Conservation (phyloP, 2,888 invertebrate species). For the Raillietiella orientalis region DNA sequence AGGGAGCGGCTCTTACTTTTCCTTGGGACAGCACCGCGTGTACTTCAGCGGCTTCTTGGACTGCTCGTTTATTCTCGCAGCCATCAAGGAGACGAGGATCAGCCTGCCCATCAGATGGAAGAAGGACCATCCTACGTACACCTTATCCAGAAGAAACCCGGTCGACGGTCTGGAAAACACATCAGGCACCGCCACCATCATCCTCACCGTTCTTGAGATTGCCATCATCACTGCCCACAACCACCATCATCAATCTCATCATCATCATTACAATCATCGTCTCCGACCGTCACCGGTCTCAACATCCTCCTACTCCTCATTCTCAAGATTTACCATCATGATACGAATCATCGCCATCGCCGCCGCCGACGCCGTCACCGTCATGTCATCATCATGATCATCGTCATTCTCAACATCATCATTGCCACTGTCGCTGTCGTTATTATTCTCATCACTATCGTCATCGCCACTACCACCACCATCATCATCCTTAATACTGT, state of each 20-base stretch:
- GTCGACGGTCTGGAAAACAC: too few relatives aligned
- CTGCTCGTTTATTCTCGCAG: conserved; percentile 4
- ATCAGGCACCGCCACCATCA: too few relatives aligned
- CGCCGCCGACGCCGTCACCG: conserved; percentile 2
- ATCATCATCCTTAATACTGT: conserved; percentile 5
- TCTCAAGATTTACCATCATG: conserved; percentile 3
- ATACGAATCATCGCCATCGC: conserved; percentile 3
- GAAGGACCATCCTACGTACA: conserved; percentile 6
- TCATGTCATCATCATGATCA: conserved; percentile 3
- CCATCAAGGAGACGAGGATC: conserved; percentile 5
- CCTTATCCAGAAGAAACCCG: not conserved
- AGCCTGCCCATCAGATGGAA: conserved; percentile 6
- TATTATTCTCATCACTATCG: conserved; percentile 3
- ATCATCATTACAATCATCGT: conserved; percentile 4
- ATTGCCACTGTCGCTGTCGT: conserved; percentile 1
- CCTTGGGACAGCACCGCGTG: conserved; percentile 3
- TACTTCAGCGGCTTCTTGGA: conserved; percentile 2
- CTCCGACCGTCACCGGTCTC: too few relatives aligned
- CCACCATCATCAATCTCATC: conserved; percentile 1
- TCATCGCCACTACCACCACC: conserved; percentile 4
- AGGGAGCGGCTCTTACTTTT: conserved; percentile 3
- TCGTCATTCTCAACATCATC: conserved; percentile 2
- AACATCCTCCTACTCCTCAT: too few relatives aligned
- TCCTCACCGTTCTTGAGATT: too few relatives aligned
- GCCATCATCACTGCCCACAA: too few relatives aligned